Percentiles rank a stretch among this genome's conserved stretches.
Evolutionary conservation across 1,140 invertebrate species (phyloP).

Genomic region (Rhagoletis pomonella): DNA sequence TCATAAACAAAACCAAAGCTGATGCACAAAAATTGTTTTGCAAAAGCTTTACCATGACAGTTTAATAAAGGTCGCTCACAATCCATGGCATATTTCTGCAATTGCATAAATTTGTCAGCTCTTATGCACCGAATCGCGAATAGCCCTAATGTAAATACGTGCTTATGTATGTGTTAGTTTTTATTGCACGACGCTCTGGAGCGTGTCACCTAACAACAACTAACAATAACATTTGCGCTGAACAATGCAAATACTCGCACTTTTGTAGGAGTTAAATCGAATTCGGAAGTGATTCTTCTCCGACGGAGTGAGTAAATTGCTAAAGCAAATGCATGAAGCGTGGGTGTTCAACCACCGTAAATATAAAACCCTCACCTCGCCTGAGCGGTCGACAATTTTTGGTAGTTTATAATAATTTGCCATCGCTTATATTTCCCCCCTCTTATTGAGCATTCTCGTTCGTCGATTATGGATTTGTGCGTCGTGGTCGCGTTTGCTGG

Average conservation of each 20-base stretch:
- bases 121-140: too few relatives aligned
- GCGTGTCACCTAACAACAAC: slow-evolving; percentile 27
- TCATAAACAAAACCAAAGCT: too few relatives aligned
- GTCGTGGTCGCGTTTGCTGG: neutral
- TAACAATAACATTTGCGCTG: neutral
- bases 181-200: neutral
- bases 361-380: neutral
- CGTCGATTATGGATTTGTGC: neutral
- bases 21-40: too few relatives aligned
- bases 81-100: too few relatives aligned
- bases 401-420: neutral
- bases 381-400: neutral
- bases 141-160: too few relatives aligned
- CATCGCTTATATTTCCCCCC: neutral
- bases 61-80: too few relatives aligned
- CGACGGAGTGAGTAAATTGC: neutral
- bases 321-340: neutral
- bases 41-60: too few relatives aligned
- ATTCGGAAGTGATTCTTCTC: slow-evolving; percentile 19
- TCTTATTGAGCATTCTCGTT: neutral
- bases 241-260: neutral
- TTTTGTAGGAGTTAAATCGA: neutral
- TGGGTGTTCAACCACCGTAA: slow-evolving; percentile 47
- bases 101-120: too few relatives aligned
- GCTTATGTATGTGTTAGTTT: neutral